These are phyloP conservation scores for Laticauda laticaudata DNA, from an alignment of 2,113 vertebrate species.

Conservation along the genomic window DNA sequence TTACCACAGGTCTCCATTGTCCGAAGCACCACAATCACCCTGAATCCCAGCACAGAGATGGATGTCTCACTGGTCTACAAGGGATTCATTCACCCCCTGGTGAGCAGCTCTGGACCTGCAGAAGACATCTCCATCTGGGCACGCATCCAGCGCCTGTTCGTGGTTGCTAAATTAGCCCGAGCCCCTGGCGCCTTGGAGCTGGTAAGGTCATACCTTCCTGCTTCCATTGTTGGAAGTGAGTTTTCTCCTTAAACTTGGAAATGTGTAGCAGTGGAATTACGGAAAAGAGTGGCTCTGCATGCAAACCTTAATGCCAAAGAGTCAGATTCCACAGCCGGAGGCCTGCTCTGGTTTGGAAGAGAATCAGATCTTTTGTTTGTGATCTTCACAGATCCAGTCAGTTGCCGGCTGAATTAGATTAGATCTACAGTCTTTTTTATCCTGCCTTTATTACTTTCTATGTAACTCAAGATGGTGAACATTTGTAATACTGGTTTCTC, in stretches of 20 bases:
- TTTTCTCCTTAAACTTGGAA: background rate
- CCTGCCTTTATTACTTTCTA: no score
- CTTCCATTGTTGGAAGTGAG: background rate
- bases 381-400: background rate
- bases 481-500: no score
- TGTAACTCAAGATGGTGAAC: no score
- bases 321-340: no score
- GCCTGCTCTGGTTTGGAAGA: background rate
- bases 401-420: background rate
- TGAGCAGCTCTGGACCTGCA: conserved; percentile 71
- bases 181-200: conserved; percentile 78
- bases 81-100: conserved; percentile 86
- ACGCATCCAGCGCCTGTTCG: conserved; percentile 85
- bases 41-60: conserved; percentile 85
- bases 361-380: background rate
- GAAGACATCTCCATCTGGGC: conserved; percentile 85
- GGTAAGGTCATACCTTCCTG: conserved; percentile 59
- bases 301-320: background rate
- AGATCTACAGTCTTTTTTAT: background rate
- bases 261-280: background rate
- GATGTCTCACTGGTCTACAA: conserved; percentile 86
- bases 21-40: conserved; percentile 83
- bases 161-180: conserved; percentile 79
- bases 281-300: background rate
- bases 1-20: conserved; percentile 80